Base-by-base conservation (phyloP, 1,140 invertebrate species). In the Cherax quadricarinatus region DNA sequence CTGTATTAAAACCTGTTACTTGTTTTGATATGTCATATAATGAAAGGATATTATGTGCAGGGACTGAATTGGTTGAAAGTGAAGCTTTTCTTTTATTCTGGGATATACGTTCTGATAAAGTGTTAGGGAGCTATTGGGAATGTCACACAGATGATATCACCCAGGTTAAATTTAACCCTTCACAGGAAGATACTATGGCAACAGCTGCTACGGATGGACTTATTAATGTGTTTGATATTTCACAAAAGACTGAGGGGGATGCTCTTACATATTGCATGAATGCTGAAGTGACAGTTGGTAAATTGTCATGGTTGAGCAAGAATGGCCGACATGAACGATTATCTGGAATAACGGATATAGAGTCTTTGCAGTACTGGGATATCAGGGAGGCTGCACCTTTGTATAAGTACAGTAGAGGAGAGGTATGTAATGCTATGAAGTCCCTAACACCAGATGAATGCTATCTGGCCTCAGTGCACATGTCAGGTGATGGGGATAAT, bases 91-190 rank as follows among this genome's bases (percentile, higher is more conserved):
- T 98, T 57, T 94, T 98, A 66, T 98, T 98, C 95, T 98, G 97
- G 97, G 98, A 98, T 95, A 95, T 97, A 41, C 96, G 97, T 92
- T 96, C 95, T 85, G 95, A 96, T 1, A 96, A 96, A 93, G 95
- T 97, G 18, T 95, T 98, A 6, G 98, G 98, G 4, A 97, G 97
- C 14, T 99, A 98, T 95, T 97, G 97, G 96, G 97, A 98, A 94
- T 97, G 97, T 51, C 98, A 98, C 94, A 96, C 96, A 92, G 97
- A 98, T 95, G 98, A 98, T 95, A 96, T 99, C 16, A 98, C 97
- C 57, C 95, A 96, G 96, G 96, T 98, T 0, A 95, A 96, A 94
- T 99, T 99, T 95, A 97, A 98, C 96, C 96, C 97, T 70, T 95
- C 93, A n/a, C 96, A 97, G 94, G 95, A 96, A 14, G 96, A 98